Evolutionary conservation across 2,113 vertebrate genomes (phyloP).

Genomic region (Seriola aureovittata): DNA sequence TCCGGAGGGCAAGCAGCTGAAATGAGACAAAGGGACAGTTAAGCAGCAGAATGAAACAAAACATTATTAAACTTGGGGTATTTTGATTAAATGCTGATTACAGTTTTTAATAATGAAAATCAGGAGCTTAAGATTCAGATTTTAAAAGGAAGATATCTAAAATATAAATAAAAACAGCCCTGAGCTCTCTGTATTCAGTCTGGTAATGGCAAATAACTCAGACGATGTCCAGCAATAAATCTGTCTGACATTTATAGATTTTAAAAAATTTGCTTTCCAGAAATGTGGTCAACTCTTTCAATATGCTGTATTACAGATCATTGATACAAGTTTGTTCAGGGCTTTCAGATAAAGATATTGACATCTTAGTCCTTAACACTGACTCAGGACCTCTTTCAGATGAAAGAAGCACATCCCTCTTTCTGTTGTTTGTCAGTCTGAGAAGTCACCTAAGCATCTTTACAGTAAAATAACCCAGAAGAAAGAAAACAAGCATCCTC

Average conservation of each 20-base stretch:
- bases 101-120: background rate
- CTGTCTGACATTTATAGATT: too few relatives aligned
- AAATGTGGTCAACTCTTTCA: too few relatives aligned
- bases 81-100: background rate
- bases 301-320: background rate
- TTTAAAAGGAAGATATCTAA: too few relatives aligned
- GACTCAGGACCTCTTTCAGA: background rate
- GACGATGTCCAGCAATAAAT: too few relatives aligned
- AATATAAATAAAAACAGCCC: too few relatives aligned
- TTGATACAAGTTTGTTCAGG: background rate
- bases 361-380: background rate
- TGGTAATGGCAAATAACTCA: too few relatives aligned
- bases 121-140: background rate
- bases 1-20: slow-evolving; percentile 81
- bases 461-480: background rate
- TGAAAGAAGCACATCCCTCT: background rate
- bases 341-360: background rate
- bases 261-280: too few relatives aligned
- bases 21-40: background rate
- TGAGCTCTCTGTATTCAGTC: too few relatives aligned
- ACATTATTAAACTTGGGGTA: background rate
- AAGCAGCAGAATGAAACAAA: background rate
- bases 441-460: background rate
- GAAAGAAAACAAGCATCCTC: background rate
- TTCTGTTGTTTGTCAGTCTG: background rate